Base-by-base conservation (phyloP, 1,140 invertebrate genomes). In the Globodera rostochiensis region DNA sequence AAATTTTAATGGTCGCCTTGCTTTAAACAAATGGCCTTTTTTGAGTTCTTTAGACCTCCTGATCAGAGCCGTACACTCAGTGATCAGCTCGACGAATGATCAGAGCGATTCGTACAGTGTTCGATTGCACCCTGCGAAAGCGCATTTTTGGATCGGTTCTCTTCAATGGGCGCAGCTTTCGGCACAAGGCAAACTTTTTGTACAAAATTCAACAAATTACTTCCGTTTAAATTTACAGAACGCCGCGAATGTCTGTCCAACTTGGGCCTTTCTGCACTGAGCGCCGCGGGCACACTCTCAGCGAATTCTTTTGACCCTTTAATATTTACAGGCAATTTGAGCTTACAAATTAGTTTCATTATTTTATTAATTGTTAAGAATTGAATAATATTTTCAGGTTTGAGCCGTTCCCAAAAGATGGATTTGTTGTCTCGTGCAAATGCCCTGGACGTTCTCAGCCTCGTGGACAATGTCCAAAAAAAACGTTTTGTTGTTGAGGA, bases 361-460 rank as follows among this genome's bases (percentile, higher is more conserved):
- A 36, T 36, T 36, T 36, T 36, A 36, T 36, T 36, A 36, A 36
- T 36, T 36, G 36, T 36, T 36, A 36, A 36, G 2, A 36, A 3
- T 1, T 36, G 36, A 36, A 36, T 36, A 36, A 36, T 36, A 7
- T 57, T 76, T 76, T 76, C 36, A 76, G 77, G 77, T 19, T 19
- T 78, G n/a, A 70, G 49, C 46, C 64, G 77, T 3, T 50, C 66
- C n/a, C 77, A 78, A 78, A 78, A 70, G 46, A 78, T 49, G 50
- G 77, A 78, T 64, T 78, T 78, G 70, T 45, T 78, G 53, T 78
- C 77, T 6, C 77, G 64, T 66, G 77, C 77, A 64, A 78, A 78
- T 78, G 47, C 77, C 25, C 77, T 78, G 21, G 66, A 66, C 47
- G 57, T 78, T 78, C 25, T 78, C 13, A 64, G 45, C 13, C 66